A percentile compares a stretch with the other conserved stretches of the same genome.
Evolutionary conservation across 2,113 vertebrate species (phyloP).

Genomic region (Prionailurus viverrinus): DNA sequence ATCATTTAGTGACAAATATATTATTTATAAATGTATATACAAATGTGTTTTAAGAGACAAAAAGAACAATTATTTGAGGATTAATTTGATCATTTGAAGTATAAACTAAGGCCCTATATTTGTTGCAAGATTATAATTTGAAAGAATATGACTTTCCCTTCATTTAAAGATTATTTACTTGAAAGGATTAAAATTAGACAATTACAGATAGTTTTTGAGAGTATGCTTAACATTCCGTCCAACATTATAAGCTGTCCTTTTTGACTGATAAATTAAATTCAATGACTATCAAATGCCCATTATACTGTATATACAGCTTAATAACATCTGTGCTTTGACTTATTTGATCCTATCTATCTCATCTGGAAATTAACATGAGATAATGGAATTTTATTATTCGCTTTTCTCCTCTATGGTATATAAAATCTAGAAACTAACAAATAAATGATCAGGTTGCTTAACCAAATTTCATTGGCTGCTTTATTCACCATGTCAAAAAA

Average conservation of each 20-base stretch:
- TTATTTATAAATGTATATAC: neutral
- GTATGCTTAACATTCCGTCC: neutral
- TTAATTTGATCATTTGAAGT: conserved; percentile 17
- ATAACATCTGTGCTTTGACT: neutral
- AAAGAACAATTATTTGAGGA: neutral
- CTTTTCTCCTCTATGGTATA: neutral
- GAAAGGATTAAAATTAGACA: conserved; percentile 16
- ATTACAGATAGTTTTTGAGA: neutral
- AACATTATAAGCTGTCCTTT: conserved; percentile 49
- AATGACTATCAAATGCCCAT: neutral
- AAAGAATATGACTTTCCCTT: neutral
- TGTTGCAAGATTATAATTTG: neutral
- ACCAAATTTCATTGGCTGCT: neutral
- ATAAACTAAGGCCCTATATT: neutral
- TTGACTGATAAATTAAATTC: conserved; percentile 9
- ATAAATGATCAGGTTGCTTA: neutral
- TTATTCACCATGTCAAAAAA: conserved; percentile 34
- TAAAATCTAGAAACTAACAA: conserved; percentile 32
- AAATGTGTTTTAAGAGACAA: neutral
- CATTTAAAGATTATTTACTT: neutral
- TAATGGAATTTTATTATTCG: neutral
- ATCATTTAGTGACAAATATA: neutral
- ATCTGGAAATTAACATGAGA: conserved; percentile 32
- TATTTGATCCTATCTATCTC: neutral
- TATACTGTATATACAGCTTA: neutral